Evolutionary conservation across 2,888 invertebrate species (phyloP).

Genomic region (Ornithoptera priamus): DNA sequence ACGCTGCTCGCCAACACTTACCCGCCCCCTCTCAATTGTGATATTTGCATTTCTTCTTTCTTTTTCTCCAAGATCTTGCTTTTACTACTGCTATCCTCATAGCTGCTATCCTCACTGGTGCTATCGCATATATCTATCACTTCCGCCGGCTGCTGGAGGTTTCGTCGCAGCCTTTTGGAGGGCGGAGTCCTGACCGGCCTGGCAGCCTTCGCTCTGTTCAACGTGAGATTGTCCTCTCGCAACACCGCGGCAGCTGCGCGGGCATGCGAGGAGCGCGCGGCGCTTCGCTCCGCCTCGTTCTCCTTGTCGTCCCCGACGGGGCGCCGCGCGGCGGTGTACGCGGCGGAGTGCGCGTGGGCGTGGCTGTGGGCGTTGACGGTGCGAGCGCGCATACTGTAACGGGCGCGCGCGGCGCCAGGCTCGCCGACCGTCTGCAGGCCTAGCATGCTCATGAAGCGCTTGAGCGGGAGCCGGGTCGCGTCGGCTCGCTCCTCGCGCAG

Average conservation of each 20-base stretch:
- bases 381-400: too few relatives aligned
- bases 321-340: not conserved
- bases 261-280: not conserved
- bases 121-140: not conserved
- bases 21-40: not conserved
- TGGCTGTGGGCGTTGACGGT: not conserved
- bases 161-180: not conserved
- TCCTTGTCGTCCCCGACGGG: slow-evolving; percentile 8
- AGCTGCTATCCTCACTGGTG: not conserved
- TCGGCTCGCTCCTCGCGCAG: slow-evolving; percentile 20
- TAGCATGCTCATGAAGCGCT: slow-evolving; percentile 45
- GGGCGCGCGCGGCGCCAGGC: not conserved
- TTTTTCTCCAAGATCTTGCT: not conserved
- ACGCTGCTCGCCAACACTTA: not conserved
- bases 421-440: slow-evolving; percentile 41
- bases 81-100: not conserved
- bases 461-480: slow-evolving; percentile 27
- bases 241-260: slow-evolving; percentile 6
- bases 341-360: not conserved
- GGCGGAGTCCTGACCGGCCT: not conserved
- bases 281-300: not conserved
- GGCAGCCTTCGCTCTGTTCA: not conserved
- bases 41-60: not conserved
- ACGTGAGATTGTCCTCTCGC: not conserved
- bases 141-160: not conserved